Conservation (phyloP, 1,140 invertebrate species). For the Halyomorpha halys region DNA sequence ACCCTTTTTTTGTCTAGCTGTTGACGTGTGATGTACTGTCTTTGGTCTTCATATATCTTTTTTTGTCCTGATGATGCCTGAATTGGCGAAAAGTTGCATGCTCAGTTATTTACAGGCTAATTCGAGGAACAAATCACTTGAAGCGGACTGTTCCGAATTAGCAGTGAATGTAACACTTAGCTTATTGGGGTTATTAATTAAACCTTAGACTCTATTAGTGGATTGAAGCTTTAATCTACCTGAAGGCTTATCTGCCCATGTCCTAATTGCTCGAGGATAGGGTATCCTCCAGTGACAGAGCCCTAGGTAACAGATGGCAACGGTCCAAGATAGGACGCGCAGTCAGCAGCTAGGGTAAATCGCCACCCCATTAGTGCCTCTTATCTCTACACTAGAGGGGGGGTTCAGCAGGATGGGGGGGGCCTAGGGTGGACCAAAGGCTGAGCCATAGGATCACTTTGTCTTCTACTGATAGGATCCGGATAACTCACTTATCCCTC, state of each 20-base stretch:
- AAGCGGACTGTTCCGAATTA: no score
- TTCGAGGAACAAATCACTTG: no score
- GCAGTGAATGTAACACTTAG: background rate
- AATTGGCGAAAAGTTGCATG: no score
- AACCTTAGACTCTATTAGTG: background rate
- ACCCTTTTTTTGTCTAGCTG: no score
- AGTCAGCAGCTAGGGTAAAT: background rate
- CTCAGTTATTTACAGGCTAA: no score
- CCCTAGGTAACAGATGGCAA: background rate
- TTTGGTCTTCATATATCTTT: no score
- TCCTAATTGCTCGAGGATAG: background rate
- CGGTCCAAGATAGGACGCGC: background rate
- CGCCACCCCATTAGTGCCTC: conserved; percentile 1
- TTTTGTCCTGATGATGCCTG: no score
- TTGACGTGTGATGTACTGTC: no score
- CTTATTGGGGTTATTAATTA: background rate
- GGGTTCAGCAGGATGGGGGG: background rate
- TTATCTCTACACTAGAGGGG: background rate
- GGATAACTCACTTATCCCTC: conserved; percentile 9
- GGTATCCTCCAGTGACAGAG: background rate
- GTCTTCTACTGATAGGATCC: conserved; percentile 8
- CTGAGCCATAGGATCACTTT: background rate
- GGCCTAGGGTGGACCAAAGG: background rate
- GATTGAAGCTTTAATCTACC: background rate
- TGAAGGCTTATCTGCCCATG: background rate